Evolutionary conservation across 2,113 vertebrate genomes (phyloP), one percentile per base, ranked within the genome.

Genomic region (Holacanthus passer): DNA sequence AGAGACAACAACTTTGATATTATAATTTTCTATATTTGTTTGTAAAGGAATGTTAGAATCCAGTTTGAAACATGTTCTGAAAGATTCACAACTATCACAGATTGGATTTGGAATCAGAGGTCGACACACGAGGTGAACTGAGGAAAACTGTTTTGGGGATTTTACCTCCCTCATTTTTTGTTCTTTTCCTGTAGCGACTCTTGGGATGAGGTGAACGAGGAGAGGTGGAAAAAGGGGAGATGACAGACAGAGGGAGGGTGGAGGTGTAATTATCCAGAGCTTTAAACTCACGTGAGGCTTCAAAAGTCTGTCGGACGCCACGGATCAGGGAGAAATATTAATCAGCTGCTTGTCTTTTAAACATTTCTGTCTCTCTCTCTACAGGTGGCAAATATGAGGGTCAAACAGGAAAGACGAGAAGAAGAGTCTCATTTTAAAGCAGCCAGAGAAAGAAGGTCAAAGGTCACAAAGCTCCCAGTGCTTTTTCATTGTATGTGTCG

Each of bases 281-380:
- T 60, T 78, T 78, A 78, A 78, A 59, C 29, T 50, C n/a, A 5
- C 20, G 55, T 41, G 43, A 52, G n/a, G 65, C 76, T 78, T 69
- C 55, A 45, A 22, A 77, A 43, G 62, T 56, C 50, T 35, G 62
- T 66, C 14, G 37, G 74, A 66, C 22, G 3, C 19, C 4, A 60
- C 31, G 16, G 64, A 47, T 27, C 75, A 27, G 53, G 3, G 4
- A 60, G 31, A 70, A 69, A 79, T 70, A 66, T 52, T 78, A 62
- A 78, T 78, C 55, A 31, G 66, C 65, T 7, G 53, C 64, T 59
- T 16, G 53, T 69, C 76, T 70, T 62, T 62, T 50, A 70, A 70
- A 69, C n/a, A 7, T 22, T 10, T 64, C 6, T 27, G 0, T 12
- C 5, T 24, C 24, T 31, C 19, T 76, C 1, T 48, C 48, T 20